Conservation (phyloP, 2,113 vertebrate genomes). For the Ameiurus melas region DNA sequence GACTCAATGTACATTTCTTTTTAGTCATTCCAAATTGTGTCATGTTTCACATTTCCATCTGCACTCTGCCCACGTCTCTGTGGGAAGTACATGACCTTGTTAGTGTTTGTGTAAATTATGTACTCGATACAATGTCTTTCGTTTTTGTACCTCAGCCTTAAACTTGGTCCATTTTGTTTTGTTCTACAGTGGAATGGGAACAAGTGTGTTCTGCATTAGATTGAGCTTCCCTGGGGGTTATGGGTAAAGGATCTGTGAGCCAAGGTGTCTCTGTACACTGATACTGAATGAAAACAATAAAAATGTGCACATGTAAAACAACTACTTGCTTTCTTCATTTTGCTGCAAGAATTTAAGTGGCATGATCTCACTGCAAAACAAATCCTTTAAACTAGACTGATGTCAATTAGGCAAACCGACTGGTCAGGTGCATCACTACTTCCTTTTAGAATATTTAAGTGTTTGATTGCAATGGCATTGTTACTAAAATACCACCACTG, state of each 20-base stretch:
- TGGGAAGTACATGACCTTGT: conserved; percentile 55
- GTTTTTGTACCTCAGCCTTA: conserved; percentile 93
- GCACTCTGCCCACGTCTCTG: conserved; percentile 26
- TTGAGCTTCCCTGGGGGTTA: conserved; percentile 47
- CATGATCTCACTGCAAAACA: no score
- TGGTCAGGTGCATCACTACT: no score
- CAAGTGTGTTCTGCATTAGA: conserved; percentile 43
- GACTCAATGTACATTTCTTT: conserved; percentile 55
- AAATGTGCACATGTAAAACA: conserved; percentile 57
- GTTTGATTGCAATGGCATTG: no score
- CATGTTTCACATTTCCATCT: conserved; percentile 33
- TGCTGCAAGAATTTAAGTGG: no score
- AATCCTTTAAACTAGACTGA: no score
- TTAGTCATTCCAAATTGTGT: conserved; percentile 54
- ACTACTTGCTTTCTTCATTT: background rate
- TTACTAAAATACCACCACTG: no score
- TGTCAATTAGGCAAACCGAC: no score
- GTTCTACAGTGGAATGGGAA: conserved; percentile 66
- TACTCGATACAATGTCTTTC: conserved; percentile 75
- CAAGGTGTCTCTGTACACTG: conserved; percentile 58
- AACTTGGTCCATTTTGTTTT: conserved; percentile 81
- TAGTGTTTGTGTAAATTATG: conserved; percentile 92
- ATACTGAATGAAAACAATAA: conserved; percentile 50
- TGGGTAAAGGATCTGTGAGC: conserved; percentile 50
- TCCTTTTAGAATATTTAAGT: no score